Percentiles rank a stretch among this genome's conserved stretches.
These are phyloP conservation scores for Podarcis raffonei DNA, from an alignment of 2,113 vertebrate species.

Conservation along the genomic window DNA sequence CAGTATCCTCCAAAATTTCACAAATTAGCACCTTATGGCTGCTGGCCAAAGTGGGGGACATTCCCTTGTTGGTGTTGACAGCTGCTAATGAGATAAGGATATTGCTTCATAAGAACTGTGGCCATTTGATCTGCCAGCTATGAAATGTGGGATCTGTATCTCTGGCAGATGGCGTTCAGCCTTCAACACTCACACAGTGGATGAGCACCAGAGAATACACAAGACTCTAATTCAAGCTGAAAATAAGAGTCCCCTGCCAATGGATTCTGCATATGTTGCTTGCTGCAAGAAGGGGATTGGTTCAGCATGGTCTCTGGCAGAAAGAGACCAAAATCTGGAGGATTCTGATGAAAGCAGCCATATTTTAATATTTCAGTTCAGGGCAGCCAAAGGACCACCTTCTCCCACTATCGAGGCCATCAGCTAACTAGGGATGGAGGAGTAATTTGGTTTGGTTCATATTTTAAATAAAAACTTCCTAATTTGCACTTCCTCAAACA, in stretches of 20 bases:
- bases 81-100: constrained; percentile 8
- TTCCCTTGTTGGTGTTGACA: constrained; percentile 18
- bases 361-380: not conserved
- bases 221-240: not conserved
- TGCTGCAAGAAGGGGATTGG: not conserved
- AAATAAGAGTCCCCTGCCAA: not conserved
- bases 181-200: not conserved
- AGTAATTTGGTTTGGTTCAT: too few species aligned
- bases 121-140: constrained; percentile 8
- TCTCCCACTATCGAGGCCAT: not conserved
- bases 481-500: too few species aligned
- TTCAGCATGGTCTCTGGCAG: not conserved
- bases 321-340: not conserved
- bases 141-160: constrained; percentile 7
- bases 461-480: too few species aligned
- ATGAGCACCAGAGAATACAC: not conserved
- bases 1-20: constrained; percentile 14
- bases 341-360: not conserved
- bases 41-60: not conserved
- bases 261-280: not conserved
- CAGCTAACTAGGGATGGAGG: too few species aligned
- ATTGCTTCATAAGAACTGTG: not conserved
- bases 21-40: not conserved
- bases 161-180: not conserved
- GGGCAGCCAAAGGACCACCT: not conserved